These are phyloP conservation scores for Macrosteles quadrilineatus DNA, from an alignment of 1,140 invertebrate genomes.

Conservation along the genomic window DNA sequence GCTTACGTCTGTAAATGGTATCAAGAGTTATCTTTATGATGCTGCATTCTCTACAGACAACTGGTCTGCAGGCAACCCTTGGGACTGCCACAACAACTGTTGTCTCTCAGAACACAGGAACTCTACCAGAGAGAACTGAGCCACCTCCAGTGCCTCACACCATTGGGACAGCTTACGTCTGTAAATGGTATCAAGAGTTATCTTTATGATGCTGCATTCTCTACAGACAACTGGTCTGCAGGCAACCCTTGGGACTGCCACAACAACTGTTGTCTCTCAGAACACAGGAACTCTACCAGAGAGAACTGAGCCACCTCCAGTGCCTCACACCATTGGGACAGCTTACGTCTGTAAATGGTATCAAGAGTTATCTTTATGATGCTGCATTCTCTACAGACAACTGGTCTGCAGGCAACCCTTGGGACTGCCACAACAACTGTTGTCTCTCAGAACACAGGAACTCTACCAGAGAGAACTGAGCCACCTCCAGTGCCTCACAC, in stretches of 20 bases:
- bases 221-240: constrained; percentile 73
- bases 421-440: constrained; percentile 80
- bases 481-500: constrained; percentile 4
- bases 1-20: neutral
- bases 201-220: constrained; percentile 58
- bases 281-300: constrained; percentile 67
- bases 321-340: constrained; percentile 25
- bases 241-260: constrained; percentile 88
- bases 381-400: constrained; percentile 73
- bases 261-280: constrained; percentile 76
- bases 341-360: constrained; percentile 8
- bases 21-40: too few relatives aligned
- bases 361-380: neutral
- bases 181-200: too few relatives aligned
- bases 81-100: constrained; percentile 80
- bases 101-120: constrained; percentile 76
- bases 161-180: constrained; percentile 26
- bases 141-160: constrained; percentile 4
- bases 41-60: constrained; percentile 73
- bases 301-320: constrained; percentile 56
- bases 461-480: constrained; percentile 65
- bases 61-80: constrained; percentile 79
- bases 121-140: constrained; percentile 65
- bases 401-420: constrained; percentile 79
- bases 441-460: constrained; percentile 76